A percentile compares a stretch with the other conserved stretches of the same genome.
phyloP scores from a whole-genome alignment of 2,113 vertebrate genomes.

The Peromyscus californicus region DNA sequence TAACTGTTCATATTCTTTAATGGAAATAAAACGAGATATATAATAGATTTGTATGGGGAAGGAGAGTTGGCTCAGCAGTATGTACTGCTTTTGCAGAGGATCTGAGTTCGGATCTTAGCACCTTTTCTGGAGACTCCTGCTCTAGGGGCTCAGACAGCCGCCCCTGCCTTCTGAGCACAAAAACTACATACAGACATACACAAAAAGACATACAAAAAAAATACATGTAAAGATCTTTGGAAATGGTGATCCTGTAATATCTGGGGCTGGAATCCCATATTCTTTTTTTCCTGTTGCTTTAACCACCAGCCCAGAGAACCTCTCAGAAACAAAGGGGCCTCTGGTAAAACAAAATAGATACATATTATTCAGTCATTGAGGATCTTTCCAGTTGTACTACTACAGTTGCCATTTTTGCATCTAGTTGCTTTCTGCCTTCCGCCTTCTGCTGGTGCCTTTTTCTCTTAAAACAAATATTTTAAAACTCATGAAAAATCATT shows the following conservation, averaged over 20 bases:
- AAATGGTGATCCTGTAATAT: background rate
- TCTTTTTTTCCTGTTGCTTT: background rate
- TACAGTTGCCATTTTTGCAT: background rate
- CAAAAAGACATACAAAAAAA: background rate
- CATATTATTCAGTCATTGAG: background rate
- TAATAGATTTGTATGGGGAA: background rate
- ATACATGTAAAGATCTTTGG: no score
- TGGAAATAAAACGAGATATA: background rate
- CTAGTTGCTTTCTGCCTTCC: conserved; percentile 1
- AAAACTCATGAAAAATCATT: background rate
- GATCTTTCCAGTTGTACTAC: background rate
- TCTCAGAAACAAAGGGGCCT: background rate
- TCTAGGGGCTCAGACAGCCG: background rate
- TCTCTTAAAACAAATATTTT: conserved; percentile 7
- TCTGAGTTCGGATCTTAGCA: background rate
- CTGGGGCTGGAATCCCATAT: background rate
- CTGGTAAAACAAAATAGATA: conserved; percentile 9
- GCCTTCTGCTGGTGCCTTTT: background rate
- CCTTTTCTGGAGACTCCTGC: background rate
- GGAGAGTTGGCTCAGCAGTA: background rate
- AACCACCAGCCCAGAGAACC: background rate
- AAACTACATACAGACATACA: background rate
- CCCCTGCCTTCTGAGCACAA: background rate
- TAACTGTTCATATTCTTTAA: conserved; percentile 5
- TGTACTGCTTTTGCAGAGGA: background rate